phyloP scores from a whole-genome alignment of 2,888 invertebrate genomes.

The Drosophila mettleri region DNA sequence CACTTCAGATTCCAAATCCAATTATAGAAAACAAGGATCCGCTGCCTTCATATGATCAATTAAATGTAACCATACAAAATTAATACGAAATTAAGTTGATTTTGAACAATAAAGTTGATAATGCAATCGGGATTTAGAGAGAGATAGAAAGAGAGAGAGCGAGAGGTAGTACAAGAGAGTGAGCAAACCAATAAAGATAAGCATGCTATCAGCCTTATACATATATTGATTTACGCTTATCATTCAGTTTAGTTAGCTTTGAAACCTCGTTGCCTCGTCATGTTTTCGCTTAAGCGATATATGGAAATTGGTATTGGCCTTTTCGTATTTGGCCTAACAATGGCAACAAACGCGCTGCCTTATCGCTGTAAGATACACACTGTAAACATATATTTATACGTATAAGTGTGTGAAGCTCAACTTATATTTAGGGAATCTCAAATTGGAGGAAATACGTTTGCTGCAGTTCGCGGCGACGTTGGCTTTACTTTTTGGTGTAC shows the following conservation, averaged over 20 bases:
- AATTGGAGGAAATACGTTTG: slow-evolving; percentile 19
- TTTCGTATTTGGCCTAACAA: slow-evolving; percentile 14
- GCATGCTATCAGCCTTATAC: neutral
- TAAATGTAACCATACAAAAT: slow-evolving; percentile 10
- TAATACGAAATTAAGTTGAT: neutral
- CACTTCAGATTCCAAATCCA: neutral
- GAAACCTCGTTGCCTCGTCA: slow-evolving; percentile 6
- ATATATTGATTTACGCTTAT: neutral
- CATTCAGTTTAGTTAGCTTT: slow-evolving; percentile 28
- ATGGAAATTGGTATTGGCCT: slow-evolving; percentile 37
- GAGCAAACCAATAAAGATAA: slow-evolving; percentile 2
- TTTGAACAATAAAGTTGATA: slow-evolving; percentile 6
- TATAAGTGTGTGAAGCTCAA: neutral
- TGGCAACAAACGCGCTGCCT: slow-evolving; percentile 18
- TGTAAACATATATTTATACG: neutral
- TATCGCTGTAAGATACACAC: slow-evolving; percentile 7
- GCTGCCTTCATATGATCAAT: slow-evolving; percentile 6
- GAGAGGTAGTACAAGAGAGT: neutral
- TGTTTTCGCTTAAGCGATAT: slow-evolving; percentile 24
- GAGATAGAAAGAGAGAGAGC: neutral
- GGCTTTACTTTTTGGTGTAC: slow-evolving; percentile 28
- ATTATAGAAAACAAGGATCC: slow-evolving; percentile 1
- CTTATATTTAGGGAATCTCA: neutral
- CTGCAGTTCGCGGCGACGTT: slow-evolving; percentile 38
- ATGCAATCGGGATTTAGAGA: neutral